Conservation (phyloP, 2,113 vertebrate species). For the Amphiprion percula region DNA sequence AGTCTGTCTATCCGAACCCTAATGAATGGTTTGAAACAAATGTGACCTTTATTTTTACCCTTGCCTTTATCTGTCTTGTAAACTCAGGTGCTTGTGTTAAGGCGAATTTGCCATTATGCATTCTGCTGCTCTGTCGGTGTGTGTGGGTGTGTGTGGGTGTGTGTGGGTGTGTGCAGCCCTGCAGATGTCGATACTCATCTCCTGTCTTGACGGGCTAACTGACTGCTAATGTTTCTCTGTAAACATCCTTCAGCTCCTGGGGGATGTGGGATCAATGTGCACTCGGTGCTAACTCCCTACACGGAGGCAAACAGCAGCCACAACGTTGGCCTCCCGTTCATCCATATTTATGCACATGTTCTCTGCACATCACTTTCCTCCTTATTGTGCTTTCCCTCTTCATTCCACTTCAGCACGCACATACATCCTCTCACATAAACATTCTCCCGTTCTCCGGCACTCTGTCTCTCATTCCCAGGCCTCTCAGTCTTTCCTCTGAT, state of each 20-base stretch:
- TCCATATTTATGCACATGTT: slow-evolving; percentile 73
- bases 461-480: slow-evolving; percentile 27
- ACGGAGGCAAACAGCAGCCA: slow-evolving; percentile 22
- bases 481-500: slow-evolving; percentile 61
- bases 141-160: slow-evolving; percentile 17
- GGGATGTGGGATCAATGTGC: slow-evolving; percentile 70
- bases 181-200: slow-evolving; percentile 78
- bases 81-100: slow-evolving; percentile 15
- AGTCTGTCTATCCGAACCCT: slow-evolving; percentile 38
- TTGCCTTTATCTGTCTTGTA: neutral
- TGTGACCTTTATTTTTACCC: slow-evolving; percentile 43
- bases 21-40: slow-evolving; percentile 62
- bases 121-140: slow-evolving; percentile 8
- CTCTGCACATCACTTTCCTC: slow-evolving; percentile 46
- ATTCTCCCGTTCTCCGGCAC: neutral
- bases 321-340: slow-evolving; percentile 42
- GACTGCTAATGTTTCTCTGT: slow-evolving; percentile 77
- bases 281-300: slow-evolving; percentile 42
- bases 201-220: slow-evolving; percentile 60
- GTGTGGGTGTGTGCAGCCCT: slow-evolving; percentile 23
- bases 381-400: slow-evolving; percentile 47
- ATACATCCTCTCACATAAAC: slow-evolving; percentile 29
- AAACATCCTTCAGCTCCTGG: slow-evolving; percentile 72
- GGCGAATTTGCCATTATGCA: slow-evolving; percentile 20
- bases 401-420: slow-evolving; percentile 51